Conservation (phyloP, 2,797 vertebrate species). For the Arnoldichthys spilopterus region DNA sequence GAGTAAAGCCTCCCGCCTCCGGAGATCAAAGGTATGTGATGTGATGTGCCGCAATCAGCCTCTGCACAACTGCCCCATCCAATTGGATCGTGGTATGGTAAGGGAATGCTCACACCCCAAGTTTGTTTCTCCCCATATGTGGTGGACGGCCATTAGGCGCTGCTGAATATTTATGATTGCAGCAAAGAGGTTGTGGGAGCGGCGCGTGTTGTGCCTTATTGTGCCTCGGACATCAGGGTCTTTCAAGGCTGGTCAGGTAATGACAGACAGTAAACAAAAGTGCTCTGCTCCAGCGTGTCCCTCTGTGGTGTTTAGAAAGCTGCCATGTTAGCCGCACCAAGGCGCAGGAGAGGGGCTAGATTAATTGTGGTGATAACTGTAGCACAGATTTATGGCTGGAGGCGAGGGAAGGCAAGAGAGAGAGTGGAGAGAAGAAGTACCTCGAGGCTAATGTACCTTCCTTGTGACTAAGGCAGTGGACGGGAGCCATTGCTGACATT, state of each 20-base stretch:
- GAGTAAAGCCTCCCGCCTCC: slow-evolving; percentile 77
- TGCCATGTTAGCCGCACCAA: slow-evolving; percentile 45
- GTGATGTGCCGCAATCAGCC: slow-evolving; percentile 47
- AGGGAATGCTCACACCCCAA: neutral
- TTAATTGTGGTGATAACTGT: slow-evolving; percentile 52
- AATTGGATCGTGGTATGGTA: neutral
- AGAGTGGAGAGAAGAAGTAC: neutral
- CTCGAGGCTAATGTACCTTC: neutral
- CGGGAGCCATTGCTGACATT: neutral
- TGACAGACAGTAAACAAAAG: slow-evolving; percentile 43
- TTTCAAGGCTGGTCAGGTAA: slow-evolving; percentile 39
- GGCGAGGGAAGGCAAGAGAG: neutral
- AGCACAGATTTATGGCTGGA: slow-evolving; percentile 55
- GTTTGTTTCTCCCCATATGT: slow-evolving; percentile 21
- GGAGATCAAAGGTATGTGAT: slow-evolving; percentile 81
- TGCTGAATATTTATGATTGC: slow-evolving; percentile 46
- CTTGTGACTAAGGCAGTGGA: neutral
- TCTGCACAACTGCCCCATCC: slow-evolving; percentile 54
- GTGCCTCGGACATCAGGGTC: slow-evolving; percentile 32
- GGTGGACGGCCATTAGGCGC: slow-evolving; percentile 29
- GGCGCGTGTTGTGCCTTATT: slow-evolving; percentile 46
- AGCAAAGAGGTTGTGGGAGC: slow-evolving; percentile 24
- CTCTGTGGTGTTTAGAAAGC: slow-evolving; percentile 50
- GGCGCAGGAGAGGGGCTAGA: slow-evolving; percentile 42
- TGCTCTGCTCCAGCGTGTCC: slow-evolving; percentile 34